Percentiles rank a stretch among this genome's conserved stretches.
These are phyloP conservation scores for Zaprionus obscuricornis DNA, from an alignment of 2,888 invertebrate genomes.

Conservation along the genomic window DNA sequence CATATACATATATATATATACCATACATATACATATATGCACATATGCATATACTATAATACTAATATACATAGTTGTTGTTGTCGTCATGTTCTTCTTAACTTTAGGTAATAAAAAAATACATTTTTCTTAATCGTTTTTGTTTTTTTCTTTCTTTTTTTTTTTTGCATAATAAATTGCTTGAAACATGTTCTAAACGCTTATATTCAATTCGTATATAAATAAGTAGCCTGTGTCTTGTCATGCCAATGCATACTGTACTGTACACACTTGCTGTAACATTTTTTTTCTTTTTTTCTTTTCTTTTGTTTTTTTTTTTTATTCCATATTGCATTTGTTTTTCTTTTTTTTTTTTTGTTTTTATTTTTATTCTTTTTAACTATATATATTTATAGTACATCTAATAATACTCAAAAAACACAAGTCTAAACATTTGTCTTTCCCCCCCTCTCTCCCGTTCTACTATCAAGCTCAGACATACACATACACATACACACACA, in stretches of 20 bases:
- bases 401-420: slow-evolving; percentile 82
- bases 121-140: slow-evolving; percentile 46
- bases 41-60: slow-evolving; percentile 19
- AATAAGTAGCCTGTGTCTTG: no score
- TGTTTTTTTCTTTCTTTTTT: slow-evolving; percentile 11
- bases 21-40: slow-evolving; percentile 1
- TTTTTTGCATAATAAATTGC: slow-evolving; percentile 37
- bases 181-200: slow-evolving; percentile 47
- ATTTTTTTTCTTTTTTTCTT: no score
- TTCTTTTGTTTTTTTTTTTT: no score
- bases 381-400: slow-evolving; percentile 20
- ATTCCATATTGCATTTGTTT: slow-evolving; percentile 2
- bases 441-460: no score
- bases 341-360: neutral
- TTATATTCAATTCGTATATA: slow-evolving; percentile 1
- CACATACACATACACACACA: slow-evolving; percentile 6
- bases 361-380: neutral
- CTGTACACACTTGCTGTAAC: no score
- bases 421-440: slow-evolving; percentile 70
- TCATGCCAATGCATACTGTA: no score
- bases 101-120: slow-evolving; percentile 64
- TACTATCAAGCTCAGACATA: no score
- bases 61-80: slow-evolving; percentile 15
- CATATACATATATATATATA: neutral
- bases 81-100: slow-evolving; percentile 43